Evolutionary conservation across 2,113 vertebrate species (phyloP).

Genomic region (Collichthys lucidus): DNA sequence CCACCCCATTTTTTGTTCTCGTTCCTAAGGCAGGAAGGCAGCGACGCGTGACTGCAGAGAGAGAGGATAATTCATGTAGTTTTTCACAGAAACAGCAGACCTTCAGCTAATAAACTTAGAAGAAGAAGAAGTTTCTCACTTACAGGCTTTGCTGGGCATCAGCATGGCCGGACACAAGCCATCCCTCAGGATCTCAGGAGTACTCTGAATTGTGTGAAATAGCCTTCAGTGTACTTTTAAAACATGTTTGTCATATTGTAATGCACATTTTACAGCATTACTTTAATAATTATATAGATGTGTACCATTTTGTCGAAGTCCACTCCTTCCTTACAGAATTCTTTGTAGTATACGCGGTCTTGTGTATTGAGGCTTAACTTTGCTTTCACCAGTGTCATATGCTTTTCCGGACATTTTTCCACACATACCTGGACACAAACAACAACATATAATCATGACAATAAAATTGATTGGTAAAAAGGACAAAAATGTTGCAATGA

Average conservation of each 20-base stretch:
- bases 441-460: slow-evolving; percentile 23
- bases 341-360: slow-evolving; percentile 81
- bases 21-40: slow-evolving; percentile 89
- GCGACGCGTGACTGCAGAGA: slow-evolving; percentile 87
- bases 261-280: not conserved
- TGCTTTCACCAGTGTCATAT: slow-evolving; percentile 81
- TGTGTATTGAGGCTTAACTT: not conserved
- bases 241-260: not conserved
- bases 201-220: slow-evolving; percentile 69
- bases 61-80: not conserved
- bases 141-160: slow-evolving; percentile 90
- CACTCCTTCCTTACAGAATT: slow-evolving; percentile 86
- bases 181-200: slow-evolving; percentile 83
- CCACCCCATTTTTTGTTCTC: slow-evolving; percentile 83
- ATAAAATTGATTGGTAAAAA: rapidly evolving
- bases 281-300: not conserved
- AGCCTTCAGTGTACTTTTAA: not conserved
- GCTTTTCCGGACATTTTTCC: slow-evolving; percentile 85
- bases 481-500: not conserved
- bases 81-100: not conserved
- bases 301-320: slow-evolving; percentile 62
- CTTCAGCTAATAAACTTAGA: not conserved
- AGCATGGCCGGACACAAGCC: slow-evolving; percentile 89
- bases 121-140: slow-evolving; percentile 58
- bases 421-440: slow-evolving; percentile 89